Evolutionary conservation across 2,113 vertebrate species (phyloP).

Genomic region (Narcine bancroftii): DNA sequence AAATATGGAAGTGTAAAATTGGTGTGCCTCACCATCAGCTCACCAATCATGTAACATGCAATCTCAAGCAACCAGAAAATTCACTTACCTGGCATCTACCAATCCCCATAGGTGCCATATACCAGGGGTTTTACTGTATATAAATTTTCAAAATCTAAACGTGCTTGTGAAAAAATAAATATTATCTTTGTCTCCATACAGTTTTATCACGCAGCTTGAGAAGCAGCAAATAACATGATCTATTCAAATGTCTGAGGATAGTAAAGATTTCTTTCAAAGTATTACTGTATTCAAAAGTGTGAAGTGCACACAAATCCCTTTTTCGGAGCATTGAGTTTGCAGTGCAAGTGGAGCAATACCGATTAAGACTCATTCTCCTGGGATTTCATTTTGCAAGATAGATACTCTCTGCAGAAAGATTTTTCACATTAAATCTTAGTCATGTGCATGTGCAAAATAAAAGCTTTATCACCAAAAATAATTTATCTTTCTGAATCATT

Average conservation of each 20-base stretch:
- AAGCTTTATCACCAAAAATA: conserved; percentile 29
- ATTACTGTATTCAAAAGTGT: neutral
- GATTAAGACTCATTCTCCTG: conserved; percentile 6
- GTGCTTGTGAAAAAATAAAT: too few species aligned
- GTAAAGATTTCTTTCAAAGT: neutral
- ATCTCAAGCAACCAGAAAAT: too few species aligned
- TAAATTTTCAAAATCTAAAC: too few species aligned
- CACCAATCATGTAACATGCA: too few species aligned
- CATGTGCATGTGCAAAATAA: conserved; percentile 23
- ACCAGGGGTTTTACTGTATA: too few species aligned
- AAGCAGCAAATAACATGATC: neutral
- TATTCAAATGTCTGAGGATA: neutral
- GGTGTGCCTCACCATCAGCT: too few species aligned
- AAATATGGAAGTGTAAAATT: too few species aligned
- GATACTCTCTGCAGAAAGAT: neutral
- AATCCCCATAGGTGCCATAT: too few species aligned
- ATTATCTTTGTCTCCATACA: neutral
- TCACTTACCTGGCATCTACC: too few species aligned
- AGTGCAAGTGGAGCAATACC: neutral
- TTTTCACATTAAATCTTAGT: conserved; percentile 35
- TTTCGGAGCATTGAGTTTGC: neutral
- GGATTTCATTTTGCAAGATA: conserved; percentile 12
- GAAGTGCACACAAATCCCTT: neutral
- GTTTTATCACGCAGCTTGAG: neutral
- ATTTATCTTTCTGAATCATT: conserved; percentile 38